A percentile compares a stretch with the other conserved stretches of the same genome.
These are phyloP conservation scores for Drosophila anomalata DNA, from an alignment of 2,888 invertebrate genomes.

Conservation along the genomic window DNA sequence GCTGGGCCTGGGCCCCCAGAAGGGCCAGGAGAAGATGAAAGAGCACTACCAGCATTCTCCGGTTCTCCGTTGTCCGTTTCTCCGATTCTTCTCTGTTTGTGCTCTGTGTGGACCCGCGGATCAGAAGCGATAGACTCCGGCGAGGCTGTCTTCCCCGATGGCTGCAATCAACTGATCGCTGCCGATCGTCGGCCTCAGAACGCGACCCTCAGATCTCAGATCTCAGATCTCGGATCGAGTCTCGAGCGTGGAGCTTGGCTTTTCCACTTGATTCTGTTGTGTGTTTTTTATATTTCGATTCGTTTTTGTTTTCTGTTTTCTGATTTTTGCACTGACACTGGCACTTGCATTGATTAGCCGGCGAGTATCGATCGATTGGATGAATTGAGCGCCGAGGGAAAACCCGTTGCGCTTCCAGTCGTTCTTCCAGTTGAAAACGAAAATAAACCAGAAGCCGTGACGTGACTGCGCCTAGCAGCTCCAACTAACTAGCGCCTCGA, in stretches of 20 bases:
- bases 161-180: constrained; percentile 50
- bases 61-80: neutral
- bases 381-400: constrained; percentile 40
- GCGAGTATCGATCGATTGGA: constrained; percentile 14
- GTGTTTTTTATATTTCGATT: neutral
- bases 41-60: constrained; percentile 5
- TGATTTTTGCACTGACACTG: neutral
- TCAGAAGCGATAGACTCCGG: constrained; percentile 9
- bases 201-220: constrained; percentile 28
- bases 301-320: neutral
- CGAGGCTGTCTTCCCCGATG: constrained; percentile 31
- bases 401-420: constrained; percentile 43
- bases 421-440: constrained; percentile 18
- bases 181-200: constrained; percentile 33
- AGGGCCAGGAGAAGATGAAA: constrained; percentile 11
- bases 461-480: neutral
- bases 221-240: neutral
- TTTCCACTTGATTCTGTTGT: constrained; percentile 26
- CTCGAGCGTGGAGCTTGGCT: constrained; percentile 22
- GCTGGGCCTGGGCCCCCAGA: constrained; percentile 23
- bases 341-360: neutral
- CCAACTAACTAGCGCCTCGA: neutral
- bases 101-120: neutral
- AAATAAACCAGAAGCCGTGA: constrained; percentile 13
- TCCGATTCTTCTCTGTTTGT: neutral